Evolutionary conservation across 2,888 invertebrate genomes (phyloP).

Genomic region (Limnephilus lunatus): DNA sequence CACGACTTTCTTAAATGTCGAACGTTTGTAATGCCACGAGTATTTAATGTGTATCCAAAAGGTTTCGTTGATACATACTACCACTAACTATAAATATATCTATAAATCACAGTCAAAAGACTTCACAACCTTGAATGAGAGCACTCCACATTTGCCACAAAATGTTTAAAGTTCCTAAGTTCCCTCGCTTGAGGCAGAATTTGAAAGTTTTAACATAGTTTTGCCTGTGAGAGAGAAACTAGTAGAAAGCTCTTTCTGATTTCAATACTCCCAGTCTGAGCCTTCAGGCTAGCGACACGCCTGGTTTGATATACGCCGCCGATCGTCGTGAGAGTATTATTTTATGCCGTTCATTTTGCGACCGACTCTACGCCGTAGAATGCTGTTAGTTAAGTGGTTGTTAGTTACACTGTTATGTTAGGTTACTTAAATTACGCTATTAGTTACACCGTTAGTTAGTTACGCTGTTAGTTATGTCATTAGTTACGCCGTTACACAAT

Average conservation of each 20-base stretch:
- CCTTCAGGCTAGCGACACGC: background rate
- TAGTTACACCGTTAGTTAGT: too few relatives aligned
- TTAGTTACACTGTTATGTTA: too few relatives aligned
- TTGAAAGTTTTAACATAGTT: slow-evolving; percentile 37
- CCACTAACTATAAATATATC: background rate
- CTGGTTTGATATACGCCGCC: background rate
- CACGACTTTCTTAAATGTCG: background rate
- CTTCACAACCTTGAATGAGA: background rate
- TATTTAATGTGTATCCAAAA: background rate
- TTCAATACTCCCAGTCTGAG: background rate
- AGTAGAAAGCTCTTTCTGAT: background rate
- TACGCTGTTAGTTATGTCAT: too few relatives aligned
- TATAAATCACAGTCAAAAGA: background rate
- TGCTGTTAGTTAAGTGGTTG: background rate
- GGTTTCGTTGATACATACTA: background rate
- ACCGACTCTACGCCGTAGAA: background rate
- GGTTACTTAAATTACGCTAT: too few relatives aligned
- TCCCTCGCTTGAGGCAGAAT: background rate
- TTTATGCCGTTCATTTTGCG: background rate
- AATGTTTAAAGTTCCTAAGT: slow-evolving; percentile 5
- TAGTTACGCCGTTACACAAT: too few relatives aligned
- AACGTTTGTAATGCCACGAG: too few relatives aligned
- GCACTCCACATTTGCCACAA: slow-evolving; percentile 11
- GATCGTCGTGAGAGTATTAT: background rate
- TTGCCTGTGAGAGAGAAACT: slow-evolving; percentile 13